phyloP scores from a whole-genome alignment of 2,888 invertebrate genomes.

The Acleris sparsana region DNA sequence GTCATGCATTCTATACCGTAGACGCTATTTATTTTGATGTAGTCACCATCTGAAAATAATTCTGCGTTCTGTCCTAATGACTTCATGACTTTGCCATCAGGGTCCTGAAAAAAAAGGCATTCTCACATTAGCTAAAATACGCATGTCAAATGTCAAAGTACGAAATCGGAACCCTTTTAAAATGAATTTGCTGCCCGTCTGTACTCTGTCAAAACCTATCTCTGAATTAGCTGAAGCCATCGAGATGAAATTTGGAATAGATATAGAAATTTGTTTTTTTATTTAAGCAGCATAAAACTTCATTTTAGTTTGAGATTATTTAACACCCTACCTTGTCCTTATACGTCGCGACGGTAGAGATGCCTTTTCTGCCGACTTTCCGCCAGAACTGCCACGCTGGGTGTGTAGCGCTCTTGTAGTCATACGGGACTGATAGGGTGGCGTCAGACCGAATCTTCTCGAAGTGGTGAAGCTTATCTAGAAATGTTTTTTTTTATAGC shows the following conservation, averaged over 20 bases:
- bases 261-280: too few relatives aligned
- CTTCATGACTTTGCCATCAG: conserved; percentile 65
- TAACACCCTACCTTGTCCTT: conserved; percentile 57
- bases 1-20: conserved; percentile 63
- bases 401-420: conserved; percentile 69
- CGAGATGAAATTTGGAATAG: too few relatives aligned
- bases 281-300: too few relatives aligned
- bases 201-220: too few relatives aligned
- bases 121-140: too few relatives aligned
- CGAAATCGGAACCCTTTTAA: too few relatives aligned
- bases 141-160: too few relatives aligned
- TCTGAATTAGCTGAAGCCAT: too few relatives aligned
- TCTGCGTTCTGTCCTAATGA: conserved; percentile 60
- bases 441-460: conserved; percentile 69
- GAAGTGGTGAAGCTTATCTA: conserved; percentile 75
- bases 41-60: conserved; percentile 62
- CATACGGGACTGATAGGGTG: conserved; percentile 62
- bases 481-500: background rate
- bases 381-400: conserved; percentile 77
- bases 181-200: too few relatives aligned
- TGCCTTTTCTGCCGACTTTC: conserved; percentile 62
- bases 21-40: conserved; percentile 71
- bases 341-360: conserved; percentile 71
- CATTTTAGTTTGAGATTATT: too few relatives aligned
- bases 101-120: conserved; percentile 56